phyloP scores from a whole-genome alignment of 2,888 invertebrate species.

The Allygus modestus region DNA sequence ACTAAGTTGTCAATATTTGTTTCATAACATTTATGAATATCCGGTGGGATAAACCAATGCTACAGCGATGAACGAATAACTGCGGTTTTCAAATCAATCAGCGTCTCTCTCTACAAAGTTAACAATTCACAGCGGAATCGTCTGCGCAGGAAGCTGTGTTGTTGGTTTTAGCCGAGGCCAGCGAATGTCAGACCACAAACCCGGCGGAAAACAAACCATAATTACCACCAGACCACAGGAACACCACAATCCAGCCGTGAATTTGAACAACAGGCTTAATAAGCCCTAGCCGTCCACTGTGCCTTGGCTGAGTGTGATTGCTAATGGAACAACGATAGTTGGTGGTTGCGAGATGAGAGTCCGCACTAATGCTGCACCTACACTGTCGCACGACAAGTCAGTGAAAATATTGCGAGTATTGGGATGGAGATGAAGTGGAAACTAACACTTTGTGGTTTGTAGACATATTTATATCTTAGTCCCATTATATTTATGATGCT shows the following conservation, averaged over 20 bases:
- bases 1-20: too few relatives aligned
- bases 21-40: too few relatives aligned
- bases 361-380: neutral
- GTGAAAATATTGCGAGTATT: too few relatives aligned
- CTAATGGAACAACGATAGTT: conserved; percentile 10
- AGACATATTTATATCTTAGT: too few relatives aligned
- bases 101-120: neutral
- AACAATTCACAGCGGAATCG: neutral
- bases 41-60: too few relatives aligned
- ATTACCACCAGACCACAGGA: conserved; percentile 35
- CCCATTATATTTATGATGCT: too few relatives aligned
- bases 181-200: conserved; percentile 3
- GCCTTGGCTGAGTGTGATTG: conserved; percentile 22
- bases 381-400: too few relatives aligned
- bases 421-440: too few relatives aligned
- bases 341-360: neutral
- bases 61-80: neutral
- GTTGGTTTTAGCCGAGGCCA: conserved; percentile 35
- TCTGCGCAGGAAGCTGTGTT: conserved; percentile 12
- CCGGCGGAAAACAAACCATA: conserved; percentile 35
- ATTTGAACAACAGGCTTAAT: conserved; percentile 37
- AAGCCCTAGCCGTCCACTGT: neutral
- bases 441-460: too few relatives aligned
- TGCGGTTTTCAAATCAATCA: conserved; percentile 32
- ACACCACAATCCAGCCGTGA: conserved; percentile 13